Evolutionary conservation across 1,140 invertebrate genomes (phyloP).

Genomic region (Drosophila simulans): DNA sequence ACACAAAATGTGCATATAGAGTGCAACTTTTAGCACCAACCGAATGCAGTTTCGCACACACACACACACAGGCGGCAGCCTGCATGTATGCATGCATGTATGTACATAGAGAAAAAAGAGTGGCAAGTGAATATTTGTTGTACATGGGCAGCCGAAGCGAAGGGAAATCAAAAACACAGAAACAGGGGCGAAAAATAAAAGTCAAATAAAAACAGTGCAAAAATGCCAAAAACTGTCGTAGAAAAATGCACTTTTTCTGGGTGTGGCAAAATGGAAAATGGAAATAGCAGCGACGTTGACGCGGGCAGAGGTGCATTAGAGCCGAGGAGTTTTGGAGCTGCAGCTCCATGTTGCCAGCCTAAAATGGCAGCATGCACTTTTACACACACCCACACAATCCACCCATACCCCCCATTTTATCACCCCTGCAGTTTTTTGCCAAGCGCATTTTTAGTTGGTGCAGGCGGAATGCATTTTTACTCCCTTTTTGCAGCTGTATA

Average conservation of each 20-base stretch:
- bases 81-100: constrained; percentile 22
- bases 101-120: constrained; percentile 62
- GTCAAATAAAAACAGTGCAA: constrained; percentile 52
- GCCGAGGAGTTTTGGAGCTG: constrained; percentile 33
- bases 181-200: constrained; percentile 40
- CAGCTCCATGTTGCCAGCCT: constrained; percentile 52
- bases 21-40: constrained; percentile 84
- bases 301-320: constrained; percentile 73
- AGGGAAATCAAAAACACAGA: constrained; percentile 54
- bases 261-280: constrained; percentile 67
- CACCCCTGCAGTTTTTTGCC: constrained; percentile 27
- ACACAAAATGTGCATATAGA: constrained; percentile 84
- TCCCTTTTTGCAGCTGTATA: constrained; percentile 54
- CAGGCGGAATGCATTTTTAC: constrained; percentile 76
- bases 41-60: constrained; percentile 78
- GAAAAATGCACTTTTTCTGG: constrained; percentile 82
- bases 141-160: constrained; percentile 62
- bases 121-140: constrained; percentile 76
- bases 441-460: constrained; percentile 77
- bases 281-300: constrained; percentile 20
- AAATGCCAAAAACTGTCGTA: constrained; percentile 70
- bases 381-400: constrained; percentile 12
- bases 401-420: neutral
- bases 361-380: constrained; percentile 66
- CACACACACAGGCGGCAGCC: constrained; percentile 28